These are phyloP conservation scores for Catostomus latipinnis DNA, from an alignment of 2,797 vertebrate genomes.

Conservation along the genomic window DNA sequence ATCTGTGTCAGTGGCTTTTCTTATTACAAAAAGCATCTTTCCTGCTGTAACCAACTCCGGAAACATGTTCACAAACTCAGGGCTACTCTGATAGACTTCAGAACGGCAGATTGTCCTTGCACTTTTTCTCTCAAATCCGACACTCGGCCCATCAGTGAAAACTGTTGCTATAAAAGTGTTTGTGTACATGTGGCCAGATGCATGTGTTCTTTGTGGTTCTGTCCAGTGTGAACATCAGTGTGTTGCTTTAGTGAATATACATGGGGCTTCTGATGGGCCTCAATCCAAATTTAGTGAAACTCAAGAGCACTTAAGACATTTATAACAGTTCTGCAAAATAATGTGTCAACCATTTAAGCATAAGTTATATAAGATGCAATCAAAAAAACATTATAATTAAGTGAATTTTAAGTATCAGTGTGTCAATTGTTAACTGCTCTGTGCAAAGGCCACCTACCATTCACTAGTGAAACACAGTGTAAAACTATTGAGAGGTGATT, in stretches of 20 bases:
- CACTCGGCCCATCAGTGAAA: constrained; percentile 3
- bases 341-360: neutral
- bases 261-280: neutral
- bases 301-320: neutral
- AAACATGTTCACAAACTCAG: constrained; percentile 20
- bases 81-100: constrained; percentile 15
- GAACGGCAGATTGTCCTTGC: constrained; percentile 29
- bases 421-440: too few species aligned
- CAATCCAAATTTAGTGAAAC: constrained; percentile 5
- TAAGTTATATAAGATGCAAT: neutral
- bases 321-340: too few species aligned
- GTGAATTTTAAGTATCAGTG: too few species aligned
- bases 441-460: too few species aligned
- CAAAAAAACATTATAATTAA: neutral
- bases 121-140: constrained; percentile 42
- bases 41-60: constrained; percentile 10
- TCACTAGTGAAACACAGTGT: too few species aligned
- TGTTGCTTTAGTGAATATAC: constrained; percentile 15
- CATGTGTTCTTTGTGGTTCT: constrained; percentile 57
- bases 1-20: neutral
- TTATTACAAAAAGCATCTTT: constrained; percentile 31
- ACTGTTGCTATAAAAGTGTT: neutral
- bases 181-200: constrained; percentile 57
- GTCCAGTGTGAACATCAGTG: constrained; percentile 46
- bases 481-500: too few species aligned